These are phyloP conservation scores for Trididemnum clinides DNA, from an alignment of 23 tunicate species.

Conservation along the genomic window DNA sequence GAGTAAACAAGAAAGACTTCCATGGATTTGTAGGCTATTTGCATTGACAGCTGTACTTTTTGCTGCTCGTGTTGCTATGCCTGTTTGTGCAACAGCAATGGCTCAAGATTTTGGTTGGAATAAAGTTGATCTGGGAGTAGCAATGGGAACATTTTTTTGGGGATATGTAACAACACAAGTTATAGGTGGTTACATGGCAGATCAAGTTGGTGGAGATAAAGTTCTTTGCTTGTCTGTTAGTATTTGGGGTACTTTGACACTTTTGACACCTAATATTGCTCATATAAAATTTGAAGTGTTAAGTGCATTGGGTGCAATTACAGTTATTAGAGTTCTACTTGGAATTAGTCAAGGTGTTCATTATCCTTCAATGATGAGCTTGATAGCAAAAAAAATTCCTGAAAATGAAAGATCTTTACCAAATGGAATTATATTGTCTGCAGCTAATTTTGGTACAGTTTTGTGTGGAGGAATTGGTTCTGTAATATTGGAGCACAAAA, in stretches of 20 bases:
- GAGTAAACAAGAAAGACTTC: slow-evolving; percentile 32
- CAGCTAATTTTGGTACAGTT: slow-evolving; percentile 84
- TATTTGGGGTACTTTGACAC: slow-evolving; percentile 67
- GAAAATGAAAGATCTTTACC: slow-evolving; percentile 77
- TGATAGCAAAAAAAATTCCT: slow-evolving; percentile 60
- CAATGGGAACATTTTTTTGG: slow-evolving; percentile 97
- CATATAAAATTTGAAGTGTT: slow-evolving; percentile 5
- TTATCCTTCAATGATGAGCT: slow-evolving; percentile 93
- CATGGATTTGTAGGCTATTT: slow-evolving; percentile 64
- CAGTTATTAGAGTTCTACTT: slow-evolving; percentile 52
- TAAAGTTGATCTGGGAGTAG: slow-evolving; percentile 86
- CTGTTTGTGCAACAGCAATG: slow-evolving; percentile 90
- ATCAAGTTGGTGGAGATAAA: slow-evolving; percentile 86
- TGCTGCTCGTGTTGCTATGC: slow-evolving; percentile 92
- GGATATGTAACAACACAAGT: slow-evolving; percentile 93
- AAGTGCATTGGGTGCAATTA: slow-evolving; percentile 34
- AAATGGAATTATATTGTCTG: slow-evolving; percentile 62
- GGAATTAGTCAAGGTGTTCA: slow-evolving; percentile 91
- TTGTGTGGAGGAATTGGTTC: slow-evolving; percentile 91
- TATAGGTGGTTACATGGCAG: slow-evolving; percentile 88
- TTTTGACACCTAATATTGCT: slow-evolving; percentile 75
- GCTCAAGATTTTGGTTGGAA: slow-evolving; percentile 89
- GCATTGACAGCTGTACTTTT: slow-evolving; percentile 68
- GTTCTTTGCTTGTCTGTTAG: slow-evolving; percentile 59
- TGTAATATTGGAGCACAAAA: slow-evolving; percentile 53